phyloP scores from a whole-genome alignment of 2,113 vertebrate species.

The Hiodon tergisus region DNA sequence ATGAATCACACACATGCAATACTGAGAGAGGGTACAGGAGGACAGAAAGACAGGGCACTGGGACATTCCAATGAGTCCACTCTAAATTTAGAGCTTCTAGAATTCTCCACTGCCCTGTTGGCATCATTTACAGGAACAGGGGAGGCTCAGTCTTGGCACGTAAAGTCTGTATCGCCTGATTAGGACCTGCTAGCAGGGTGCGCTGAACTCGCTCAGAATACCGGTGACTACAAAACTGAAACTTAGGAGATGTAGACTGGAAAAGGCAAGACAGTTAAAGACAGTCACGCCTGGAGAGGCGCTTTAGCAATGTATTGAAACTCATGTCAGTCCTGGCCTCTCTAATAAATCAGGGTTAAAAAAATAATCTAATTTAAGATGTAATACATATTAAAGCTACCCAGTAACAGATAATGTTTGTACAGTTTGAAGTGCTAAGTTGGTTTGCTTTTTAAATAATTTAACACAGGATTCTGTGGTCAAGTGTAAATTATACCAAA shows the following conservation, averaged over 20 bases:
- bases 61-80: constrained; percentile 34
- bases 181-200: not conserved
- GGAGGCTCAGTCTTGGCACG: not conserved
- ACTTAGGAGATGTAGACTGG: not conserved
- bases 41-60: not conserved
- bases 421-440: too few species aligned
- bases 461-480: too few species aligned
- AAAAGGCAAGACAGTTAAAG: too few species aligned
- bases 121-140: constrained; percentile 21
- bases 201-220: not conserved
- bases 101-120: constrained; percentile 14
- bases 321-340: too few species aligned
- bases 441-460: too few species aligned
- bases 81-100: constrained; percentile 43
- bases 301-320: too few species aligned
- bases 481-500: too few species aligned
- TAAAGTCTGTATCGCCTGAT: not conserved
- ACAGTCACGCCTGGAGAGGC: too few species aligned
- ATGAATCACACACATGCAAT: constrained; percentile 12
- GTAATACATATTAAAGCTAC: too few species aligned
- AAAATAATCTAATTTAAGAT: too few species aligned
- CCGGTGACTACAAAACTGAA: not conserved
- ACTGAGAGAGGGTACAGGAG: not conserved
- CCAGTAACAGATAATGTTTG: too few species aligned
- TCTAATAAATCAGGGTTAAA: too few species aligned